Evolutionary conservation across 1,140 invertebrate genomes (phyloP), one percentile per base, ranked within the genome.

Genomic region (Muscidifurax raptorellus): DNA sequence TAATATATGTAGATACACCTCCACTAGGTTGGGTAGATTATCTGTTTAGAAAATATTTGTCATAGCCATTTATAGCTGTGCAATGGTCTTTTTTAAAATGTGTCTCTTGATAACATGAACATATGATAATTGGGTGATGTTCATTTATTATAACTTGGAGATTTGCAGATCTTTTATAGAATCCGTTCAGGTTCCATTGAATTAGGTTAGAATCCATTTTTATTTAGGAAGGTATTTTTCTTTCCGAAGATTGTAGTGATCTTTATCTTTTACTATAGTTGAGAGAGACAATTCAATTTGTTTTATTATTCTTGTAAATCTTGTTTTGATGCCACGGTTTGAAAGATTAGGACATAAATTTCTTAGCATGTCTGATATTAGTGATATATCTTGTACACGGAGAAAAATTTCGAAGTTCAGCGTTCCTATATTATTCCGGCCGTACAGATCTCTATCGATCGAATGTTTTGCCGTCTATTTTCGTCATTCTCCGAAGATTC

Each of bases 101-200:
- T n/a, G 89, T 90, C 87, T 91, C 89, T 79, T 90, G 88, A n/a
- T n/a, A n/a, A n/a, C n/a, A n/a, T 32, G 89, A 82, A 78, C 87
- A 88, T 44, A 86, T 80, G 15, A 82, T 84, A 25, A 64, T 66
- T 71, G 89, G 87, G n/a, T 36, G 2, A 25, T 74, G n/a, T 15
- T 86, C 66, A 71, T 74, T 83, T 13, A 88, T 87, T 2, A 87
- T 22, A 15, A 79, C 6, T 82, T 84, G 77, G 12, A 86, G 18
- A 15, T 81, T 12, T 74, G 66, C 72, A 36, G 44, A 44, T 36
- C 83, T 77, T 12, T 84, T 36, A 27, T 66, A 28, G 28, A 77
- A 86, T 7, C 86, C 85, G 59, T 87, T 87, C 10, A 87, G 59
- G 47, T 88, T 87, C 87, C 87, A 87, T 81, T 87, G 87, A 18